These are phyloP conservation scores for Drosophila ezoana DNA, from an alignment of 2,888 invertebrate species.

Conservation along the genomic window DNA sequence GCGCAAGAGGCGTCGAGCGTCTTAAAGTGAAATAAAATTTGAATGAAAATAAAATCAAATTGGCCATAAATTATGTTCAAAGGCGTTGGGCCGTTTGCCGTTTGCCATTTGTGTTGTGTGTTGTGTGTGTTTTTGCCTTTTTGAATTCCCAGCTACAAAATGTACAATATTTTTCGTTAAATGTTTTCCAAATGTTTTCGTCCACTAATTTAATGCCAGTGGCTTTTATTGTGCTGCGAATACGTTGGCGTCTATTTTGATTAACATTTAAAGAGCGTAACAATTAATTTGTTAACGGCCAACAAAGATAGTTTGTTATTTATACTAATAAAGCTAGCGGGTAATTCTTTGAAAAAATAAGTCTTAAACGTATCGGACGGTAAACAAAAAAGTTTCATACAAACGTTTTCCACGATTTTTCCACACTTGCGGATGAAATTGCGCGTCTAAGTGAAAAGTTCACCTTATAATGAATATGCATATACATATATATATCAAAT, in stretches of 20 bases:
- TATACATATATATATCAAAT: no score
- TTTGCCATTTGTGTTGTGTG: constrained; percentile 28
- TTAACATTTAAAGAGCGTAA: constrained; percentile 74
- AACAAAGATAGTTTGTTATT: constrained; percentile 14
- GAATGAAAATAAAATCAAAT: constrained; percentile 75
- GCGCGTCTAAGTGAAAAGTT: no score
- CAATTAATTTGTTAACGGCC: constrained; percentile 69
- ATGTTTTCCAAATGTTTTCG: constrained; percentile 40
- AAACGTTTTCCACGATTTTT: no score
- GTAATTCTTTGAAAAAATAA: no score
- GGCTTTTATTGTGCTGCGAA: constrained; percentile 8
- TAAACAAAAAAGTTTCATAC: no score
- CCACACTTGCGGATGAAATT: no score
- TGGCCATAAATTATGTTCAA: constrained; percentile 78
- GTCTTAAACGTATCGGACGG: no score
- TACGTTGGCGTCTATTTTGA: constrained; percentile 66
- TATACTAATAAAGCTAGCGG: no score
- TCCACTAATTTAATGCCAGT: constrained; percentile 48
- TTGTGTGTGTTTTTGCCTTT: no score
- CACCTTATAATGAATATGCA: no score
- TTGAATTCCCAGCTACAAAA: constrained; percentile 22
- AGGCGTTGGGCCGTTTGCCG: constrained; percentile 63
- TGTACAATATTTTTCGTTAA: constrained; percentile 24
- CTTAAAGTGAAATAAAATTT: constrained; percentile 71
- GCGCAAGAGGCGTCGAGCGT: constrained; percentile 13